phyloP scores from a whole-genome alignment of 1,140 invertebrate genomes.

The Aporrectodea caliginosa region DNA sequence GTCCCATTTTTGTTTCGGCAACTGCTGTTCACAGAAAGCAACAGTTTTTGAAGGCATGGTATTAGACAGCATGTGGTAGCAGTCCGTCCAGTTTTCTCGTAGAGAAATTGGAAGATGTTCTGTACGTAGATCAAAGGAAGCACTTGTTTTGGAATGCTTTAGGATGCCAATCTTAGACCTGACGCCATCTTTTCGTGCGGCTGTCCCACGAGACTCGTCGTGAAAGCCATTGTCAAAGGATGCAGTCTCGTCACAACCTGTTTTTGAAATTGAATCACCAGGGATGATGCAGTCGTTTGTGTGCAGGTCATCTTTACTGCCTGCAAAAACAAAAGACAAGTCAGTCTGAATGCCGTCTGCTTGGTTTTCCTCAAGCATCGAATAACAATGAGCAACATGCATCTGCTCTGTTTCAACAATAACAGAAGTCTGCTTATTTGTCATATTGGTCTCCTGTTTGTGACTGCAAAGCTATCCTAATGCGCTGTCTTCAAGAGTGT shows the following conservation, averaged over 20 bases:
- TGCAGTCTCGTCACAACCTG: background rate
- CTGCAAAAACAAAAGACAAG: background rate
- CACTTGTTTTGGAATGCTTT: background rate
- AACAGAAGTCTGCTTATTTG: no score
- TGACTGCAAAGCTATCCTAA: no score
- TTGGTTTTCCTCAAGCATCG: no score
- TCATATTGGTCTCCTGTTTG: no score
- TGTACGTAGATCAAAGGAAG: background rate
- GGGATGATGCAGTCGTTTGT: background rate
- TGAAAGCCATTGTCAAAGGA: background rate
- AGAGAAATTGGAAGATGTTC: no score
- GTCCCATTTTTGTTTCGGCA: background rate
- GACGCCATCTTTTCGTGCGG: background rate
- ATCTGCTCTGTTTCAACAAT: no score
- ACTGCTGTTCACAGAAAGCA: background rate
- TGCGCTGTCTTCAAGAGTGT: no score
- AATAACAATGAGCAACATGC: no score
- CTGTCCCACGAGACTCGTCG: background rate
- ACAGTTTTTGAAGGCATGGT: background rate
- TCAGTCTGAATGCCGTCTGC: no score
- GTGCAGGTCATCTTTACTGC: background rate
- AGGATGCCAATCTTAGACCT: background rate
- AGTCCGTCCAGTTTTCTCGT: background rate
- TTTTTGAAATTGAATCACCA: background rate
- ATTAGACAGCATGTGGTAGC: background rate